A percentile compares a stretch with the other conserved stretches of the same genome.
phyloP scores from a whole-genome alignment of 2,888 invertebrate genomes.

The Synergus gifuensis region DNA sequence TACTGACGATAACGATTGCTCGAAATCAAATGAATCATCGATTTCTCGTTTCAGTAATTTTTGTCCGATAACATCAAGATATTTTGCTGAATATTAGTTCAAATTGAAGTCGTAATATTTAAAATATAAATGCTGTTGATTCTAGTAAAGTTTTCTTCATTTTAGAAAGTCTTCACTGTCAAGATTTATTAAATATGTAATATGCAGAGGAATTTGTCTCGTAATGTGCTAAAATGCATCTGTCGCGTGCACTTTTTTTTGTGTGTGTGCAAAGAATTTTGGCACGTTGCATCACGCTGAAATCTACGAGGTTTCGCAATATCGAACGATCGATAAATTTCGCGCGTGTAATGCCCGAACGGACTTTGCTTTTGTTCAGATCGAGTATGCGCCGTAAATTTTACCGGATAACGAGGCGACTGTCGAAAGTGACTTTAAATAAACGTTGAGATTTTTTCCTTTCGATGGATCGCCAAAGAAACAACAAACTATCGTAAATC shows the following conservation, averaged over 20 bases:
- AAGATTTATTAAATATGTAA: constrained; percentile 4
- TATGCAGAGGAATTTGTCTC: constrained; percentile 4
- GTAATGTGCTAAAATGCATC: not conserved
- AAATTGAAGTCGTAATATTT: too few relatives aligned
- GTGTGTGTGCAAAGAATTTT: constrained; percentile 13
- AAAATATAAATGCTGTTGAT: too few relatives aligned
- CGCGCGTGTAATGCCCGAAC: constrained; percentile 50
- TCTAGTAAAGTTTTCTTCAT: not conserved
- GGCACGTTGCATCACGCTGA: constrained; percentile 20
- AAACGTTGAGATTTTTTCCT: constrained; percentile 63
- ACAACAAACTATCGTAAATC: constrained; percentile 34
- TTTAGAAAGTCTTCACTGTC: not conserved
- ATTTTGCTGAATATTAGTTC: too few relatives aligned
- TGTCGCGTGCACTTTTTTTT: constrained; percentile 1
- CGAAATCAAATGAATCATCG: constrained; percentile 1
- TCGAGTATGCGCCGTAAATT: constrained; percentile 70
- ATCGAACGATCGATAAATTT: constrained; percentile 53
- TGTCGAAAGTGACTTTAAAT: constrained; percentile 75
- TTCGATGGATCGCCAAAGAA: constrained; percentile 23
- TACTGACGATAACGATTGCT: constrained; percentile 4
- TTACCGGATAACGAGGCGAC: constrained; percentile 74
- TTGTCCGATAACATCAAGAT: not conserved
- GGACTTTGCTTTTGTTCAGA: constrained; percentile 60
- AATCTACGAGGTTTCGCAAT: constrained; percentile 23
- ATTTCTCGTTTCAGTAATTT: constrained; percentile 1